Conservation (phyloP, 2,888 invertebrate genomes). For the Eupeodes luniger region DNA sequence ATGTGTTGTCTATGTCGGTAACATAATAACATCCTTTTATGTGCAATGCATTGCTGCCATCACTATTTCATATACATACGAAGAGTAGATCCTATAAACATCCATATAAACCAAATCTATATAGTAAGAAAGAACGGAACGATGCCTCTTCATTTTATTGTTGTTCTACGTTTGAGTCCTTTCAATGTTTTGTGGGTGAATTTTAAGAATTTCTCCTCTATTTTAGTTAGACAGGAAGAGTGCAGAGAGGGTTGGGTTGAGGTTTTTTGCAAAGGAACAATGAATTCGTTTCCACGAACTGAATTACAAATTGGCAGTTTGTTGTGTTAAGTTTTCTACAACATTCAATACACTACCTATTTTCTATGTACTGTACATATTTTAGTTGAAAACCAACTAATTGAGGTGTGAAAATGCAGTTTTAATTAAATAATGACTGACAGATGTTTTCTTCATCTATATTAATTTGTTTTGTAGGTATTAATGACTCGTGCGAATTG, state of each 20-base stretch:
- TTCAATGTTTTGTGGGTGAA: slow-evolving; percentile 5
- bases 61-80: neutral
- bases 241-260: neutral
- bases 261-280: neutral
- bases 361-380: neutral
- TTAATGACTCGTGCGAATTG: too few species aligned
- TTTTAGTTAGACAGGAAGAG: neutral
- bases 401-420: slow-evolving; percentile 65
- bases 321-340: slow-evolving; percentile 64
- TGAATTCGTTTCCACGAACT: slow-evolving; percentile 39
- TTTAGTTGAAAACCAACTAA: slow-evolving; percentile 46
- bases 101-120: neutral
- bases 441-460: neutral
- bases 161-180: slow-evolving; percentile 29
- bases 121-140: neutral
- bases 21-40: slow-evolving; percentile 34
- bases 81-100: neutral
- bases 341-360: neutral
- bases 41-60: neutral
- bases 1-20: slow-evolving; percentile 27
- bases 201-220: neutral
- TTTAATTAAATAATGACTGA: slow-evolving; percentile 63
- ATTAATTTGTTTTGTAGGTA: too few species aligned
- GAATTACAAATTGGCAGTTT: slow-evolving; percentile 62
- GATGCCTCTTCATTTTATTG: slow-evolving; percentile 42